These are phyloP conservation scores for Dryocosmus kuriphilus DNA, from an alignment of 2,888 invertebrate genomes.

Conservation along the genomic window DNA sequence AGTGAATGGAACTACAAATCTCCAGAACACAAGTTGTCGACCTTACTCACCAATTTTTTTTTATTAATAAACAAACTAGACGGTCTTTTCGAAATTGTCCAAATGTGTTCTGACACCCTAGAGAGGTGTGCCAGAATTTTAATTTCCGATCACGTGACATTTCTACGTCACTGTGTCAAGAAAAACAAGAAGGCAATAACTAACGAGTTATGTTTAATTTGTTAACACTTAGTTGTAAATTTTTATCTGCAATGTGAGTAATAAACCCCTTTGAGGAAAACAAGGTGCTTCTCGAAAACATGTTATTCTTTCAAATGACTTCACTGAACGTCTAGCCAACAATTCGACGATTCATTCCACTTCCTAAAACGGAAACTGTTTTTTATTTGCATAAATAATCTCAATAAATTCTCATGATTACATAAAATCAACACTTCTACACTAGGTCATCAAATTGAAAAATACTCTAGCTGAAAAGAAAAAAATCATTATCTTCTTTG, in stretches of 20 bases:
- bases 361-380: background rate
- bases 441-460: background rate
- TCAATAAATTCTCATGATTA: background rate
- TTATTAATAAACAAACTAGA: background rate
- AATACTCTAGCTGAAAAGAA: background rate
- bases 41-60: background rate
- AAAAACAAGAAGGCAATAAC: conserved; percentile 12
- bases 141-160: conserved; percentile 30
- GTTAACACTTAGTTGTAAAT: background rate
- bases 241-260: background rate
- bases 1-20: conserved; percentile 14
- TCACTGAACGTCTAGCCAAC: background rate
- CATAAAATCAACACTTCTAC: background rate
- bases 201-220: background rate
- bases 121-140: conserved; percentile 14
- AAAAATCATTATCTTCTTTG: background rate
- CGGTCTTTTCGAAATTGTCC: background rate
- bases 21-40: conserved; percentile 3
- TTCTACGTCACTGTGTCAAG: conserved; percentile 7
- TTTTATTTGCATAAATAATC: conserved; percentile 13
- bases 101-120: background rate
- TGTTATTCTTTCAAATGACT: background rate
- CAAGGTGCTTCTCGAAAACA: background rate
- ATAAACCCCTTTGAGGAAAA: background rate
- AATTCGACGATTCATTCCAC: background rate